A percentile compares a stretch with the other conserved stretches of the same genome.
These are phyloP conservation scores for Lasioglossum zephyrum DNA, from an alignment of 2,888 invertebrate genomes.

Conservation along the genomic window DNA sequence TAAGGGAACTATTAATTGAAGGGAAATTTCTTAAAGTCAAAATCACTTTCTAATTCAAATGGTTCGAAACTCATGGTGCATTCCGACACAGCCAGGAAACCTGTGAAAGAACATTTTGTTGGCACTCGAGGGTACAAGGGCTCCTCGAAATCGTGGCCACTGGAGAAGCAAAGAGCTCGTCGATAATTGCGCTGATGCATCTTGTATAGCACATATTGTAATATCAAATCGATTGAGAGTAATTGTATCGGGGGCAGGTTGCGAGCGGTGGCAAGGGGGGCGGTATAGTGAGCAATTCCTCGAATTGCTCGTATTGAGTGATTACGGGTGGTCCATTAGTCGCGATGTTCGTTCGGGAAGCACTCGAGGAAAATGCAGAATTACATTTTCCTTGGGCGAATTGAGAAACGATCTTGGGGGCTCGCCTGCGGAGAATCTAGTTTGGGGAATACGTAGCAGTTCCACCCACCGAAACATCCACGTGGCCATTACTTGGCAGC, in stretches of 20 bases:
- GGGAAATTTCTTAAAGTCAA: too few species aligned
- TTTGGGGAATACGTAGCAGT: constrained; percentile 41
- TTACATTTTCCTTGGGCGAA: constrained; percentile 43
- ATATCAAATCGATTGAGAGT: constrained; percentile 1
- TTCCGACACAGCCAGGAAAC: neutral
- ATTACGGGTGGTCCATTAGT: constrained; percentile 33
- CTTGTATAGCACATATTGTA: neutral
- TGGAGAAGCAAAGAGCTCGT: neutral
- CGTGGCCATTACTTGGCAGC: constrained; percentile 68
- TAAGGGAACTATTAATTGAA: too few species aligned
- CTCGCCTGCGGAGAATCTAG: constrained; percentile 41
- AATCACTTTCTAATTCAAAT: neutral
- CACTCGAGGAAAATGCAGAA: constrained; percentile 44
- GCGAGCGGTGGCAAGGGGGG: neutral
- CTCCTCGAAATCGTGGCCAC: neutral
- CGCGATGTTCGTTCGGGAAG: constrained; percentile 24
- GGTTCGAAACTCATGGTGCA: neutral
- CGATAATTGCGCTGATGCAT: neutral
- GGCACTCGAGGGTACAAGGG: too few species aligned
- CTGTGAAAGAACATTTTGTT: neutral
- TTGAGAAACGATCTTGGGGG: constrained; percentile 57
- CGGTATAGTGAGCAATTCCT: constrained; percentile 9
- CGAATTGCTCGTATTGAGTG: constrained; percentile 21
- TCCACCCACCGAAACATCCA: constrained; percentile 58
- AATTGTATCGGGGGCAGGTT: neutral